Conservation (phyloP, 2,888 invertebrate species). For the Diloba caeruleocephala region DNA sequence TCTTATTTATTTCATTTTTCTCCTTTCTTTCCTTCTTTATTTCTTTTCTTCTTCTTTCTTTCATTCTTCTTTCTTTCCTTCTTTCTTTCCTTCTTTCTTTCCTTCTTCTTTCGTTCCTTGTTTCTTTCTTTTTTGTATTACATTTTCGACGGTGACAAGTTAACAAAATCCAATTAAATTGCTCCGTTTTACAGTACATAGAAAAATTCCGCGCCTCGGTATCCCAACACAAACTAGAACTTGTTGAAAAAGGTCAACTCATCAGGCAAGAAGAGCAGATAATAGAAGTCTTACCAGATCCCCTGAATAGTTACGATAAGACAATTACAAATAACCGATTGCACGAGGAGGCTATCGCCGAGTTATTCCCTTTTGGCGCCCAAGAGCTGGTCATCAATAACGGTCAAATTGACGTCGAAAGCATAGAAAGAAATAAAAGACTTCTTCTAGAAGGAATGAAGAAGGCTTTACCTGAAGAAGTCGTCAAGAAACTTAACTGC, state of each 20-base stretch:
- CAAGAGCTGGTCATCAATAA: constrained; percentile 58
- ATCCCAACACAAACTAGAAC: constrained; percentile 67
- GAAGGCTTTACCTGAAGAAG: constrained; percentile 58
- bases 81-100: too few relatives aligned
- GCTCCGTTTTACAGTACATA: constrained; percentile 70
- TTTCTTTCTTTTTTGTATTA: too few relatives aligned
- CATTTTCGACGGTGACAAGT: too few relatives aligned
- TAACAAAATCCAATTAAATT: neutral
- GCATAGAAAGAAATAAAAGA: constrained; percentile 80
- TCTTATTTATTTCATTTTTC: too few relatives aligned
- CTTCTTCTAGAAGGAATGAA: constrained; percentile 68
- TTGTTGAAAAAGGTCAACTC: constrained; percentile 68
- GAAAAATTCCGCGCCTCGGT: constrained; percentile 75
- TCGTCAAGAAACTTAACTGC: constrained; percentile 74
- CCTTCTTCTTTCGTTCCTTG: too few relatives aligned
- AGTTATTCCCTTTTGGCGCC: constrained; percentile 74
- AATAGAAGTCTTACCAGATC: constrained; percentile 69
- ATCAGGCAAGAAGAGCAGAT: constrained; percentile 65
- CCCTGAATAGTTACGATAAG: constrained; percentile 45
- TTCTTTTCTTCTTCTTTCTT: too few relatives aligned
- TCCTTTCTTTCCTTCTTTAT: too few relatives aligned
- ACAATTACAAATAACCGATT: constrained; percentile 24
- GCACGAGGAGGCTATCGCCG: constrained; percentile 38
- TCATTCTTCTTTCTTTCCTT: too few relatives aligned
- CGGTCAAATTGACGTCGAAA: constrained; percentile 73